phyloP scores from a whole-genome alignment of 1,140 invertebrate genomes.

The Drosophila quadrilineata region DNA sequence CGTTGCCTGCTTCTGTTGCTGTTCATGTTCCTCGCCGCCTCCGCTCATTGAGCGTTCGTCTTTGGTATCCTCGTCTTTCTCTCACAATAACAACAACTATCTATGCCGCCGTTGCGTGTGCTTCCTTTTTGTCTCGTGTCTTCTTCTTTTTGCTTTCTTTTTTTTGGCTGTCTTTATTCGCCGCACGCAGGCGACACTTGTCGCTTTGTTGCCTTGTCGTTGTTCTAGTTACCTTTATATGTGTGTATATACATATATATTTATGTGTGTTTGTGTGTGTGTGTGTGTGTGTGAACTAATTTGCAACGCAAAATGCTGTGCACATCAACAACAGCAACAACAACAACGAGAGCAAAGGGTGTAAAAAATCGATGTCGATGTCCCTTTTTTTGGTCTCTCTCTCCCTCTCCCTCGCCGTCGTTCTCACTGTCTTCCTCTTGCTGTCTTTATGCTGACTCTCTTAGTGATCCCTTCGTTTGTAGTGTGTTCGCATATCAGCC shows the following conservation, averaged over 20 bases:
- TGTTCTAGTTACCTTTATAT: conserved; percentile 15
- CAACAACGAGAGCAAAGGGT: too few relatives aligned
- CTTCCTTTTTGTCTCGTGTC: too few relatives aligned
- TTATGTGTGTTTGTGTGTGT: too few relatives aligned
- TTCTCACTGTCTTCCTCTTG: neutral
- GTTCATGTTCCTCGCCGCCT: conserved; percentile 48
- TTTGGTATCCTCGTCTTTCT: conserved; percentile 13
- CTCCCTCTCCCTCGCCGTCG: conserved; percentile 3
- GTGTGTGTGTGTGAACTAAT: conserved; percentile 43
- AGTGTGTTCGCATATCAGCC: neutral
- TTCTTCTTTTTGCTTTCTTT: too few relatives aligned
- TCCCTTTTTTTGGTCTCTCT: conserved; percentile 48
- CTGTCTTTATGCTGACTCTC: conserved; percentile 9
- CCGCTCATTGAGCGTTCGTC: conserved; percentile 52
- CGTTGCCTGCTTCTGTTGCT: conserved; percentile 43
- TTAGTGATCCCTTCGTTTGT: conserved; percentile 7
- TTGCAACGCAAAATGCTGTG: conserved; percentile 41
- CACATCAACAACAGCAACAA: too few relatives aligned
- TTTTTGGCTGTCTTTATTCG: too few relatives aligned
- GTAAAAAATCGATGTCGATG: conserved; percentile 76
- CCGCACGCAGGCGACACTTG: conserved; percentile 7
- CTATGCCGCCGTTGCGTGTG: neutral
- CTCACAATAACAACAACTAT: conserved; percentile 8
- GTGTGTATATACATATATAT: neutral
- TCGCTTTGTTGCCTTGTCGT: conserved; percentile 9